Base-by-base conservation (phyloP, 2,113 vertebrate species). In the Chiloscyllium plagiosum region DNA sequence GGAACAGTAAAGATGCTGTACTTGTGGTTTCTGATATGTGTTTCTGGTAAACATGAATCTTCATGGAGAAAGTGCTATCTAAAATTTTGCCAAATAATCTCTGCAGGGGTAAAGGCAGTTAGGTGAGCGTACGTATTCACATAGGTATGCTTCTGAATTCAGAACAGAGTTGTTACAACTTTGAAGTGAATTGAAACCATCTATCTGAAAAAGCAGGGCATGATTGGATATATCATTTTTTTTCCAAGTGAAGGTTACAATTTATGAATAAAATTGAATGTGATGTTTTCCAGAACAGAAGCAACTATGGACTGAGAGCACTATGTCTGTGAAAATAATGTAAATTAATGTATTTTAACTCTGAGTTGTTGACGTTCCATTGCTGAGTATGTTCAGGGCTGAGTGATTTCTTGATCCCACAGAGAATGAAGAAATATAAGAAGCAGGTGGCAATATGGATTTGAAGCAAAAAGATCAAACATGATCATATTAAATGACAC, bases 191-290 rank as follows among this genome's bases (percentile, higher is more conserved):
- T 95, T 95, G 24, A 70, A 72, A 95, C 37, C 68, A 95, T 50
- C 68, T 95, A 68, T 95, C 68, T 72, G 93, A 24, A 95, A 61
- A 50, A 95, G 93, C 42, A 72, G 72, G 42, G 50, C 42, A 50
- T 42, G 29, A 29, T 95, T 72, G 66, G 93, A 95, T 95, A 95
- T 42, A 50, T 50, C 42, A 33, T 72, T 72, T 72, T 15, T 95
- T 95, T 95, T 95, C 72, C 93, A 95, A 95, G 93, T 24, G 72
- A 50, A 95, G 68, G 42, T 95, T 72, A 95, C 70, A 29, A 70
- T 68, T 95, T 50, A 37, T 70, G 93, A 47, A 50, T 95, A 20
- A 72, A 70, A 95, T 50, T 95, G 22, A 33, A 50, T 70, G 65
- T 68, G 65, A n/a, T 22, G 65, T 69, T 94, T 94, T 68, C 92